These are phyloP conservation scores for Netelia melanura DNA, from an alignment of 2,888 invertebrate genomes.

Conservation along the genomic window DNA sequence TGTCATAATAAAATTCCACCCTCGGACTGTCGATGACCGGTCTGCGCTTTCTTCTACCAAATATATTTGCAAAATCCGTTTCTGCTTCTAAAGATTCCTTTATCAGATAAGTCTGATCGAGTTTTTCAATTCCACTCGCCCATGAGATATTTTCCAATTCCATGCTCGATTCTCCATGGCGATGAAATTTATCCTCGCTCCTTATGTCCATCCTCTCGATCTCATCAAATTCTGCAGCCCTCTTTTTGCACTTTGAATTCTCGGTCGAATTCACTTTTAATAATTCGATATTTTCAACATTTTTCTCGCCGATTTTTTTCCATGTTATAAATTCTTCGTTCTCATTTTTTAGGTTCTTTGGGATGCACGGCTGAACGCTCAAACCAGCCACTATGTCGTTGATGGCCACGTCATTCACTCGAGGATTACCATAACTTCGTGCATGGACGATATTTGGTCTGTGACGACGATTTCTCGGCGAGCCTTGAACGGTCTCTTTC, in stretches of 20 bases:
- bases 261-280: slow-evolving; percentile 33
- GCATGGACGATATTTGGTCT: slow-evolving; percentile 66
- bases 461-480: slow-evolving; percentile 48
- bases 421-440: slow-evolving; percentile 75
- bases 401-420: slow-evolving; percentile 82
- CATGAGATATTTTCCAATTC: slow-evolving; percentile 41
- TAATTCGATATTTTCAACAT: slow-evolving; percentile 4
- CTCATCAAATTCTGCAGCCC: neutral
- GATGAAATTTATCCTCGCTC: neutral
- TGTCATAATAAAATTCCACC: neutral
- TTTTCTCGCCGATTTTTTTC: slow-evolving; percentile 73
- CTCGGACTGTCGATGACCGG: slow-evolving; percentile 22
- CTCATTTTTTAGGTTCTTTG: slow-evolving; percentile 23
- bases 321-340: slow-evolving; percentile 71
- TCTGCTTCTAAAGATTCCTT: slow-evolving; percentile 62
- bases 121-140: slow-evolving; percentile 57
- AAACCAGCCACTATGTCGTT: slow-evolving; percentile 80
- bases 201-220: neutral
- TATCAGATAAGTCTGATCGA: slow-evolving; percentile 72
- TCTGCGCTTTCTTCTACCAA: neutral
- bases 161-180: neutral
- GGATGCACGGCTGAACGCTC: slow-evolving; percentile 79
- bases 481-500: slow-evolving; percentile 53
- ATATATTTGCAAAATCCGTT: neutral
- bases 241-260: neutral